A percentile compares a stretch with the other conserved stretches of the same genome.
Conservation (phyloP, 2,797 vertebrate species). For the Microtus obscurus region DNA sequence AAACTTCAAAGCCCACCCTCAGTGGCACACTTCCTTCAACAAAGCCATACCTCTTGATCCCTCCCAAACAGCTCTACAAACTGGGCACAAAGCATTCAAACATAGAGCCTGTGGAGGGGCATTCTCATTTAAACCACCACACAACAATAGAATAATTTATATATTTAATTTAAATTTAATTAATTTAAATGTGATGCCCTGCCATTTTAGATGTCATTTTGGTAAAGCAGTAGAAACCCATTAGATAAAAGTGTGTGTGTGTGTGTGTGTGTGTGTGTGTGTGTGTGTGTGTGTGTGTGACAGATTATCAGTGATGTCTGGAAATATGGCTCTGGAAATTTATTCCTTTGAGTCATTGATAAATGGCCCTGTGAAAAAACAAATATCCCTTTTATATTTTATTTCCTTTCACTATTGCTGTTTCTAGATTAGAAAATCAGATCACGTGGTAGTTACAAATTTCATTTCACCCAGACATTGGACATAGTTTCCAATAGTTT, state of each 20-base stretch:
- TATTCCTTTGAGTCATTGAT: slow-evolving; percentile 71
- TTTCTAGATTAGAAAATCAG: slow-evolving; percentile 53
- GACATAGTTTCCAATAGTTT: slow-evolving; percentile 53
- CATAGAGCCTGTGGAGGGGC: neutral
- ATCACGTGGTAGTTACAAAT: slow-evolving; percentile 49
- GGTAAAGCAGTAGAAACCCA: slow-evolving; percentile 3
- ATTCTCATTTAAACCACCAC: neutral
- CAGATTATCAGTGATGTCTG: slow-evolving; percentile 35
- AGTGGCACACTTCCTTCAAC: neutral
- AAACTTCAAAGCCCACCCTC: neutral
- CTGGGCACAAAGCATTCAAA: neutral
- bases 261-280: too few species aligned
- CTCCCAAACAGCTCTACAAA: neutral
- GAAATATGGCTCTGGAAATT: slow-evolving; percentile 54
- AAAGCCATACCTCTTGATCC: neutral
- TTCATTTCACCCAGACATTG: slow-evolving; percentile 52
- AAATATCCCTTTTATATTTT: slow-evolving; percentile 65
- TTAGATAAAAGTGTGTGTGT: neutral
- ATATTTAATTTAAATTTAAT: neutral
- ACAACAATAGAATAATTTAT: neutral
- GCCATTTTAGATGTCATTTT: slow-evolving; percentile 43
- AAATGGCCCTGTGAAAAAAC: slow-evolving; percentile 60
- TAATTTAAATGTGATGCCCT: neutral
- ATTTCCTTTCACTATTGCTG: slow-evolving; percentile 43
- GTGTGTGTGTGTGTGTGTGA: neutral